Conservation (phyloP, 2,113 vertebrate genomes). For the Orthonyx spaldingii region DNA sequence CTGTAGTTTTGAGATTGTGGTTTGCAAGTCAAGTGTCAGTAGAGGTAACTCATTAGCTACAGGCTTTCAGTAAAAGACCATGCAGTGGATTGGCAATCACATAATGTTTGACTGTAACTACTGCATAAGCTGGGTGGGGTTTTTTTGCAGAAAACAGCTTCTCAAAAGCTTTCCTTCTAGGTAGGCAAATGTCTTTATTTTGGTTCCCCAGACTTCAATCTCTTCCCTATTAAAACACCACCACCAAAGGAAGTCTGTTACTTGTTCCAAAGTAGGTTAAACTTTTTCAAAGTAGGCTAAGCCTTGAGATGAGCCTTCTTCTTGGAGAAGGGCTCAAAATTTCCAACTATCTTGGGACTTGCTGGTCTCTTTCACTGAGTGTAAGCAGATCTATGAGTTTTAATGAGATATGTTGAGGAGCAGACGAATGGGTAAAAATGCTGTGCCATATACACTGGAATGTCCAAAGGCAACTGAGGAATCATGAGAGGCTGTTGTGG, state of each 20-base stretch:
- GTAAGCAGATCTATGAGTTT: neutral
- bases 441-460: neutral
- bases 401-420: neutral
- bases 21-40: neutral
- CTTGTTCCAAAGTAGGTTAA: neutral
- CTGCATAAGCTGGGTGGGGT: neutral
- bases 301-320: neutral
- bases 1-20: neutral
- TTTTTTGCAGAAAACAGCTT: neutral
- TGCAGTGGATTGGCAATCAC: neutral
- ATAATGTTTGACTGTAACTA: neutral
- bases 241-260: neutral
- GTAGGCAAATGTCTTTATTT: neutral
- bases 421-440: neutral
- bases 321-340: neutral
- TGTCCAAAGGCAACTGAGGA: neutral
- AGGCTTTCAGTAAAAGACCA: neutral
- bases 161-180: neutral
- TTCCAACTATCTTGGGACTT: neutral
- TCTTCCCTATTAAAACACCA: neutral
- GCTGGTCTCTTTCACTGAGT: neutral
- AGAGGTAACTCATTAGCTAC: slow-evolving; percentile 1
- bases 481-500: neutral
- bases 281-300: neutral
- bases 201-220: neutral